A percentile compares a stretch with the other conserved stretches of the same genome.
These are phyloP conservation scores for Polypedilum pembai DNA, from an alignment of 1,140 invertebrate genomes.

Conservation along the genomic window DNA sequence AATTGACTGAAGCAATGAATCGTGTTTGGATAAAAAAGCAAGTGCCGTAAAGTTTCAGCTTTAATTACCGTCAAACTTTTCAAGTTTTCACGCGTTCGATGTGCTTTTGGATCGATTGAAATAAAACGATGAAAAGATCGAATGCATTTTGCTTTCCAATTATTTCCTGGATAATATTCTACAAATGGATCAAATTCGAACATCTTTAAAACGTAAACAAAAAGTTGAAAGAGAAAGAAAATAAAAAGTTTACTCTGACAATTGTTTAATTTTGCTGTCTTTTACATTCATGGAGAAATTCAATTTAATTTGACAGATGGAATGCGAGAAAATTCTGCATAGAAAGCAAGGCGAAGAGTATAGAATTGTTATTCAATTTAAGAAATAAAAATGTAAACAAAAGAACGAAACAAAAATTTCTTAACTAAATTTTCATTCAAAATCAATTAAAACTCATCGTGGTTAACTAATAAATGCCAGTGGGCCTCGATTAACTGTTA, in stretches of 20 bases:
- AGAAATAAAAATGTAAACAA: too few relatives aligned
- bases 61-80: conserved; percentile 4
- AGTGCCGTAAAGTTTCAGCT: background rate
- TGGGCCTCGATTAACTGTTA: too few relatives aligned
- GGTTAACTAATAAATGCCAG: too few relatives aligned
- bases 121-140: background rate
- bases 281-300: background rate
- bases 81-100: background rate
- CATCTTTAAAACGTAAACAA: background rate
- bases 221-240: background rate
- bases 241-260: background rate
- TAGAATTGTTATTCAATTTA: too few relatives aligned
- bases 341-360: too few relatives aligned
- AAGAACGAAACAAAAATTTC: too few relatives aligned
- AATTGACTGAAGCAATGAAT: background rate
- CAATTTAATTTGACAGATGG: background rate
- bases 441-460: too few relatives aligned
- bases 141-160: background rate
- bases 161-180: background rate
- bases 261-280: background rate
- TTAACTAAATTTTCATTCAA: too few relatives aligned
- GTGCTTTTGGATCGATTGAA: background rate
- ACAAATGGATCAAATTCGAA: background rate
- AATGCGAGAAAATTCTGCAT: too few relatives aligned
- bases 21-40: background rate